Evolutionary conservation across 2,113 vertebrate species (phyloP).

Genomic region (Oncorhynchus mykiss): DNA sequence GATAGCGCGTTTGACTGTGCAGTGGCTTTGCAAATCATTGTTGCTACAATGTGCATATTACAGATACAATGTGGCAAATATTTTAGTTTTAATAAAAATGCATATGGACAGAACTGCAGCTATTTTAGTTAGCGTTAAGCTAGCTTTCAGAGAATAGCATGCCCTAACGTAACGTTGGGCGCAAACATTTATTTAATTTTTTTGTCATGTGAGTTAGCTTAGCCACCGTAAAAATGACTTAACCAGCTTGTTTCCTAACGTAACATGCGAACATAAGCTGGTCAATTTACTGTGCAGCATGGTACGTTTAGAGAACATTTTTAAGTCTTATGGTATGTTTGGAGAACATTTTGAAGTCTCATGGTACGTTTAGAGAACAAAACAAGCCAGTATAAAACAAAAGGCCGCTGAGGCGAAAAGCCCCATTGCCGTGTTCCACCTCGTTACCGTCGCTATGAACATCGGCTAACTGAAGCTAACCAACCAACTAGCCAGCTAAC

Average conservation of each 20-base stretch:
- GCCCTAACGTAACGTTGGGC: neutral
- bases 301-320: neutral
- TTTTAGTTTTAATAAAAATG: neutral
- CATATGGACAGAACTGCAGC: neutral
- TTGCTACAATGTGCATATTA: neutral
- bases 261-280: neutral
- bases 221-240: neutral
- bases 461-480: constrained; percentile 14
- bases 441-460: constrained; percentile 18
- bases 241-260: neutral
- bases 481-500: constrained; percentile 14
- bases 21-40: neutral
- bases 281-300: neutral
- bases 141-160: neutral
- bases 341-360: neutral
- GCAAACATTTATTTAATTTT: neutral
- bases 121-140: neutral
- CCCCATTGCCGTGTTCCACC: constrained; percentile 53
- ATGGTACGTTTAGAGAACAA: constrained; percentile 10
- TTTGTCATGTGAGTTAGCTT: neutral
- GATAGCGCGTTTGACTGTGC: neutral
- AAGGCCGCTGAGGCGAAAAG: constrained; percentile 69
- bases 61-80: neutral
- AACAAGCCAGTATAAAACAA: constrained; percentile 61
- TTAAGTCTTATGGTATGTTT: neutral